Percentiles rank a stretch among this genome's conserved stretches.
These are phyloP conservation scores for Garra rufa DNA, from an alignment of 2,113 vertebrate genomes.

Conservation along the genomic window DNA sequence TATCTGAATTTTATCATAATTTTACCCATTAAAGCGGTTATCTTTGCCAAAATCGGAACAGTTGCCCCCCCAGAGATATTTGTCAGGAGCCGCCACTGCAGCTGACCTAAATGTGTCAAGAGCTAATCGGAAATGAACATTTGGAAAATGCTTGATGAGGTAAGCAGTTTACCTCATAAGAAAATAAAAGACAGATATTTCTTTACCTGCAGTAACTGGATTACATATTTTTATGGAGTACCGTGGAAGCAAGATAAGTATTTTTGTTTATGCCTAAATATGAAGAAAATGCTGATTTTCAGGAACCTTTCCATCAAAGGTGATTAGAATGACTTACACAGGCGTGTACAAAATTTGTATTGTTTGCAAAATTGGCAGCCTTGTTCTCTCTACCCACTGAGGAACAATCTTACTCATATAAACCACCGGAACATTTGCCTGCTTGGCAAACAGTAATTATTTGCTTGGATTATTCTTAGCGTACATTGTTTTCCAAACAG, in stretches of 20 bases:
- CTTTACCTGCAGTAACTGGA: conserved; percentile 31
- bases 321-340: conserved; percentile 34
- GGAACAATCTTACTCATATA: conserved; percentile 29
- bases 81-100: too few relatives aligned
- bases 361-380: conserved; percentile 16
- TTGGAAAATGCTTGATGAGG: background rate
- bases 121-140: background rate
- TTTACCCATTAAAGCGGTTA: too few relatives aligned
- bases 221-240: conserved; percentile 9
- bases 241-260: background rate
- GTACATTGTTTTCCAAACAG: conserved; percentile 1
- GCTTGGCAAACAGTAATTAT: conserved; percentile 45
- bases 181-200: conserved; percentile 26
- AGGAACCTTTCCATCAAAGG: conserved; percentile 6
- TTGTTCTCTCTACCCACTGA: background rate
- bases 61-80: too few relatives aligned
- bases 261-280: conserved; percentile 12
- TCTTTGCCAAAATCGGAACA: too few relatives aligned
- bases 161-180: background rate
- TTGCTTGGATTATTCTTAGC: conserved; percentile 27
- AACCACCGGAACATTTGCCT: conserved; percentile 17
- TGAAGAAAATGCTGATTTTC: conserved; percentile 12
- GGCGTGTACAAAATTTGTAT: background rate
- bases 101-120: background rate
- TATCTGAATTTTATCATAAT: too few relatives aligned